Evolutionary conservation across 2,113 vertebrate genomes (phyloP).

Genomic region (Melanerpes aurifrons): DNA sequence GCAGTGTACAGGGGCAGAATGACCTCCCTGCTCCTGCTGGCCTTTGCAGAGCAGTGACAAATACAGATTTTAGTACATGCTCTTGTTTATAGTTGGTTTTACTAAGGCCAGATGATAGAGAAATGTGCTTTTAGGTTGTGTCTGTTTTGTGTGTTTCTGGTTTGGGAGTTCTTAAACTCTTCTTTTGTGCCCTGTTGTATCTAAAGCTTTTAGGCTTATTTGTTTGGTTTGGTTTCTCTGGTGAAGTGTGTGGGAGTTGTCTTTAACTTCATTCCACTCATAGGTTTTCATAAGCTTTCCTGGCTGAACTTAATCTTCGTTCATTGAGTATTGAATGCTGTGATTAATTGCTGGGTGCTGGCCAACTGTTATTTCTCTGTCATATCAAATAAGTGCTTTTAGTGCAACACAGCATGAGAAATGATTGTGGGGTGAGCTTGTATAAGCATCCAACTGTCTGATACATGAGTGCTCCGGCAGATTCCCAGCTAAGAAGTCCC

Average conservation of each 20-base stretch:
- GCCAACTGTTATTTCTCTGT: not conserved
- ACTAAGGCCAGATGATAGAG: not conserved
- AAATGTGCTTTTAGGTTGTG: not conserved
- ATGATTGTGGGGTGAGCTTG: not conserved
- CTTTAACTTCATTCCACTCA: not conserved
- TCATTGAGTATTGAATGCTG: not conserved
- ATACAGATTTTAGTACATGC: not conserved
- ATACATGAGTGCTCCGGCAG: not conserved
- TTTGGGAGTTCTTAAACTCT: not conserved
- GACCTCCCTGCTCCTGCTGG: too few relatives aligned
- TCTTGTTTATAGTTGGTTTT: not conserved
- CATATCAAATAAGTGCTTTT: not conserved
- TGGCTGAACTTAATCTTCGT: not conserved
- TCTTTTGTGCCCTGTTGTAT: not conserved
- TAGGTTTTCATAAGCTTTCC: too few relatives aligned
- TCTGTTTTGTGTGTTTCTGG: not conserved
- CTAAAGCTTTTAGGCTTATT: not conserved
- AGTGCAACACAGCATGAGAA: not conserved
- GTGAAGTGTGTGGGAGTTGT: slow-evolving; percentile 31
- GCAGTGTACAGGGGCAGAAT: too few relatives aligned
- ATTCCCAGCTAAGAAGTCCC: not conserved
- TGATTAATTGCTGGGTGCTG: not conserved
- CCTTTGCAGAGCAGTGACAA: not conserved
- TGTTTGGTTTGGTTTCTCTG: slow-evolving; percentile 50
- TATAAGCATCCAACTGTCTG: not conserved